Base-by-base conservation (phyloP, 1,140 invertebrate species). In the Dendrolimus kikuchii region DNA sequence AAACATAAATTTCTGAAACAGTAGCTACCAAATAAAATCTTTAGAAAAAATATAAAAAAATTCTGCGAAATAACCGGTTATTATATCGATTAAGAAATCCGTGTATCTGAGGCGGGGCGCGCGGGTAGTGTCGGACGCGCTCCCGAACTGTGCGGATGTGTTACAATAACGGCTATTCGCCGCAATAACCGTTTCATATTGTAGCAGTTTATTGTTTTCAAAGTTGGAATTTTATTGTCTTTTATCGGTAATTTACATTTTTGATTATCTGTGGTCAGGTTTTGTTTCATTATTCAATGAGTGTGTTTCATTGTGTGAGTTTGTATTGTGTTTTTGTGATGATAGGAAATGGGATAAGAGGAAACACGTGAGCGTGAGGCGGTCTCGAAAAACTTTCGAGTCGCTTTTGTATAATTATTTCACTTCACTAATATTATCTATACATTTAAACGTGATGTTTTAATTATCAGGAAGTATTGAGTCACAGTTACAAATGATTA, bases 141-240 rank as follows among this genome's bases (percentile, higher is more conserved):
- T 54, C 51, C 60, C 55, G 48, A 23, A 40, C 40, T 46, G 51
- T 41, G 46, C 55, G 56, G 54, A 64, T 61, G 66, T 53, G 43
- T 48, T 58, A 52, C 64, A 67, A 63, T 46, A 53, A 49, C 64
- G 66, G 60, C 36, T 71, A 71, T 70, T 70, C 39, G 40, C 46
- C 44, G 43, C 50, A 58, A 70, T 70, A 70, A 49, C 60, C 64
- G 64, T 51, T 44, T 56, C 53, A 23, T 23, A 59, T 70, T 70
- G 65, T 64, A 50, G 57, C 62, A 57, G 38, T 59, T 50, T 59
- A 46, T 39, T 53, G 57, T 55, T 64, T 56, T 66, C 62, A 61
- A 47, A 10, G 58, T 54, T 54, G 48, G 40, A 50, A 49, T 44
- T 43, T 7, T 47, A 41, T 46, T 5, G 36, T 53, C 7, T 10